Conservation (phyloP, 2,888 invertebrate species). For the Cylindroiulus punctatus region DNA sequence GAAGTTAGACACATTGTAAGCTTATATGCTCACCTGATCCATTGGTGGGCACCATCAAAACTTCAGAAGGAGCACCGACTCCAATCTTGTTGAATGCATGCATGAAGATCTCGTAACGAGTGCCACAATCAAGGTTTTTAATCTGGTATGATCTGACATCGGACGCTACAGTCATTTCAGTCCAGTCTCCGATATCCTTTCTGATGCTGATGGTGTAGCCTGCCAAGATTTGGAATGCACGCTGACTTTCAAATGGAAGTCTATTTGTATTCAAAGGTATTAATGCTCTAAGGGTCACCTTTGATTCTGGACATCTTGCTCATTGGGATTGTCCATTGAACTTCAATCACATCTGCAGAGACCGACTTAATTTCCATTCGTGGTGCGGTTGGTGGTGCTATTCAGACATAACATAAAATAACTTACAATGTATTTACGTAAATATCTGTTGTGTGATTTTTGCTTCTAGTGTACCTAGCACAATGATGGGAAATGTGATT, state of each 20-base stretch:
- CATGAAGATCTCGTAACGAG: constrained; percentile 55
- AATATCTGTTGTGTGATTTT: background rate
- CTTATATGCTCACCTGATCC: constrained; percentile 54
- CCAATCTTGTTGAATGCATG: constrained; percentile 55
- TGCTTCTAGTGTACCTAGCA: constrained; percentile 75
- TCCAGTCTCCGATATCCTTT: constrained; percentile 55
- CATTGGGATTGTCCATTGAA: constrained; percentile 50
- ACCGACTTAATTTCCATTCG: constrained; percentile 47
- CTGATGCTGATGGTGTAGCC: constrained; percentile 53
- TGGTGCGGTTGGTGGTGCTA: constrained; percentile 55
- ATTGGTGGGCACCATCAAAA: constrained; percentile 50
- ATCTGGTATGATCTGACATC: constrained; percentile 45
- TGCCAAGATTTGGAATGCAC: background rate
- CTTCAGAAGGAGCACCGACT: constrained; percentile 50
- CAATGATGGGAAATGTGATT: constrained; percentile 87
- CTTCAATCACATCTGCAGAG: constrained; percentile 41
- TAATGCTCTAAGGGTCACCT: background rate
- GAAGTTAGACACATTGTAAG: too few species aligned
- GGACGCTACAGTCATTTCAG: constrained; percentile 47
- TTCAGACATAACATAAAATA: background rate
- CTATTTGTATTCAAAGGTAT: background rate
- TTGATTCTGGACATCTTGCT: constrained; percentile 56
- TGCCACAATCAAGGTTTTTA: constrained; percentile 55
- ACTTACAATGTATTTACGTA: background rate
- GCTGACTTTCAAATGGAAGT: background rate